Percentiles rank a stretch among this genome's conserved stretches.
phyloP scores from a whole-genome alignment of 2,113 vertebrate genomes.

The Gobio gobio region DNA sequence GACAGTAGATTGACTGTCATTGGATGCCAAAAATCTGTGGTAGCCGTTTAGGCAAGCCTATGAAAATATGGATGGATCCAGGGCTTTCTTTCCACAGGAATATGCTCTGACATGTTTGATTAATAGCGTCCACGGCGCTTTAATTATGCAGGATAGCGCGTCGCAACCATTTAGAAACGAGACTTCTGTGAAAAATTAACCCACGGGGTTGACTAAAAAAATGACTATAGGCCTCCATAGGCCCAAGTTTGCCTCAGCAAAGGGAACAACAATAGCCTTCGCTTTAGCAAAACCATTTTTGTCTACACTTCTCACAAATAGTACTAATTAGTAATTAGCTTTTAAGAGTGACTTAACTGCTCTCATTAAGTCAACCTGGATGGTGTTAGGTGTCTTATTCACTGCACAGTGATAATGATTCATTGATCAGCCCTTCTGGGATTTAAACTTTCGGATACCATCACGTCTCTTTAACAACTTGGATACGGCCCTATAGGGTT shows the following conservation, averaged over 20 bases:
- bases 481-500: neutral
- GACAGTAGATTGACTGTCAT: neutral
- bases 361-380: neutral
- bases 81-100: conserved; percentile 5
- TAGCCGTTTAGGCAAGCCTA: conserved; percentile 25
- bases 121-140: conserved; percentile 30
- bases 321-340: neutral
- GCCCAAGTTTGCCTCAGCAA: conserved; percentile 5
- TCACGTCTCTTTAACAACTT: neutral
- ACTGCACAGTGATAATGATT: neutral
- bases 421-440: neutral
- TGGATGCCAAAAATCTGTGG: conserved; percentile 17
- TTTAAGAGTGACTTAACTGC: neutral
- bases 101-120: conserved; percentile 40
- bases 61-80: conserved; percentile 21
- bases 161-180: conserved; percentile 27
- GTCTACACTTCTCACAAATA: neutral
- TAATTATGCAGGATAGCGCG: conserved; percentile 37
- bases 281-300: neutral
- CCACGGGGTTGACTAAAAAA: neutral
- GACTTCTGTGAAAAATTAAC: conserved; percentile 30
- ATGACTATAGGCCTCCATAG: neutral
- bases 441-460: neutral
- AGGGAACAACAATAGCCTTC: neutral
- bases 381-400: neutral